These are phyloP conservation scores for Lasioglossum vierecki DNA, from an alignment of 2,888 invertebrate species.

Conservation along the genomic window DNA sequence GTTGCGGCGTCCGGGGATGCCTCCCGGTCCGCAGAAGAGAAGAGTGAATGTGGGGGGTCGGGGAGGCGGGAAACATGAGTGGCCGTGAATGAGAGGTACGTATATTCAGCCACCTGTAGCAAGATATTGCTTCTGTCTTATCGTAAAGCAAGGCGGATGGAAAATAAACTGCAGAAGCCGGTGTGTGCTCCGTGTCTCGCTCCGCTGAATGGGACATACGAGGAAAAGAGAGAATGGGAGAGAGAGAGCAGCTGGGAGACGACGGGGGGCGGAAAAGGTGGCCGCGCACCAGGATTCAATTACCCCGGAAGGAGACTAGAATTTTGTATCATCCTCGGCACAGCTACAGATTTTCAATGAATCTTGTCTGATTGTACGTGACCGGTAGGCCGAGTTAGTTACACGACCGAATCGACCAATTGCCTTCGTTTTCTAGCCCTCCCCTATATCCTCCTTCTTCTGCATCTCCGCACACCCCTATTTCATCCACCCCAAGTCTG, in stretches of 20 bases:
- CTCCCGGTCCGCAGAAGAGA: not conserved
- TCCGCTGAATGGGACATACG: conserved; percentile 29
- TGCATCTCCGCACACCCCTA: not conserved
- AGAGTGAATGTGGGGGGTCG: not conserved
- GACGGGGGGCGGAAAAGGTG: not conserved
- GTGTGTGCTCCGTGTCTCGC: conserved; percentile 31
- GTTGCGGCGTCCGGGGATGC: not conserved
- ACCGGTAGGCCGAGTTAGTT: conserved; percentile 66
- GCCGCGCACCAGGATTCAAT: conserved; percentile 60
- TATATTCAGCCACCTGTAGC: conserved; percentile 64
- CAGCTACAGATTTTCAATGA: conserved; percentile 65
- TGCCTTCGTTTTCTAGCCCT: conserved; percentile 39
- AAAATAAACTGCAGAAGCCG: conserved; percentile 57
- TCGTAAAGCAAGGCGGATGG: conserved; percentile 60
- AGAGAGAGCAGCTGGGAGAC: not conserved
- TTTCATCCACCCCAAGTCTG: not conserved
- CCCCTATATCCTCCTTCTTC: not conserved
- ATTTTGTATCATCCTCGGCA: conserved; percentile 63
- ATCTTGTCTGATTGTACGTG: conserved; percentile 64
- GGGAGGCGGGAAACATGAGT: conserved; percentile 20
- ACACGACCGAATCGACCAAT: conserved; percentile 58
- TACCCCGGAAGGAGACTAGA: conserved; percentile 62
- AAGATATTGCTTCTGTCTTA: conserved; percentile 64
- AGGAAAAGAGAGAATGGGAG: not conserved
- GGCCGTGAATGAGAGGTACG: conserved; percentile 44